Base-by-base conservation (phyloP, 2,888 invertebrate genomes). In the Nymphalis c-album region DNA sequence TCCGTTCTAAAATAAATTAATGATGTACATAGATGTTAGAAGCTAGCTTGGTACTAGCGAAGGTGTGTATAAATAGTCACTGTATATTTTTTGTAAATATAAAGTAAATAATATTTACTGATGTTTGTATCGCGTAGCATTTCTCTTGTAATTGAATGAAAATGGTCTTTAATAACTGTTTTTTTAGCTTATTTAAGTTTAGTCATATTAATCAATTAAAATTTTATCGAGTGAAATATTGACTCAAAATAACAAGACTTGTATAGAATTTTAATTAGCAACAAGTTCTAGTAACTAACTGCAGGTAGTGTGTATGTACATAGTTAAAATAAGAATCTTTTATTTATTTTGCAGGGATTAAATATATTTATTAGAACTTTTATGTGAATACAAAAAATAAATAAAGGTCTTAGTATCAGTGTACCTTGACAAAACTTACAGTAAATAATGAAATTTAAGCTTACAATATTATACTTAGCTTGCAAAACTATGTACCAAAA, bases 311-410 rank as follows among this genome's bases (percentile, higher is more conserved):
- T 47, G 45, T 58, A 57, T 35, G 40, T 67, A 55, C 20, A 40
- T 63, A 62, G 40, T 61, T 58, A 45, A 63, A 69, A 67, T 68
- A 71, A 76, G 72, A 72, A 73, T 69, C 69, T 60, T 45, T 55
- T 57, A 58, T 71, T 55, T 26, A 53, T 55, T 55, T 55, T 55
- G 31, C 17, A 77, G 75, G 76, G 78, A 82, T 85, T 85, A 83
- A 85, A 86, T 83, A 70, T 70, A 81, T 83, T 85, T 85, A 85
- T 85, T 84, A 78, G 76, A 77, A 78, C 76, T 75, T 75, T 77
- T 74, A 76, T 75, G 75, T 75, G 77, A 71, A 80, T 88, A 90
- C 88, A 88, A 86, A 88, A 86, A 85, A 86, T 86, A 87, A 88
- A 87, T 86, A 85, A 77, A 81, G 63, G n/a, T n/a, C 77, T 82